These are phyloP conservation scores for Rhizomys pruinosus DNA, from an alignment of 2,113 vertebrate species.

Conservation along the genomic window DNA sequence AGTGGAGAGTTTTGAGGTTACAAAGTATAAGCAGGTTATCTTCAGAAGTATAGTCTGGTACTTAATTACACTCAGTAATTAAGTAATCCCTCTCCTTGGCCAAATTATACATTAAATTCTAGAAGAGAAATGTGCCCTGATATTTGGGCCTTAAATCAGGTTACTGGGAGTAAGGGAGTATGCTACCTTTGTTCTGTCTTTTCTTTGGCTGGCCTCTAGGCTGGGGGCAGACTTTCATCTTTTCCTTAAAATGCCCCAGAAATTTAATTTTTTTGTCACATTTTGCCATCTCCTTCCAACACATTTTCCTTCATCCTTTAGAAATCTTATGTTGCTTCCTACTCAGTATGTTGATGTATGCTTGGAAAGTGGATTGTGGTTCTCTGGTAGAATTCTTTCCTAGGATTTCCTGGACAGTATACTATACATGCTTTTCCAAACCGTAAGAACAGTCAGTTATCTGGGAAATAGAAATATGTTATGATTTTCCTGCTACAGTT, in stretches of 20 bases:
- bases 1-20: constrained; percentile 48
- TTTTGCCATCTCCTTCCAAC: not conserved
- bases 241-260: constrained; percentile 30
- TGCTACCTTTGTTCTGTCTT: not conserved
- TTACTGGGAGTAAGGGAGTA: not conserved
- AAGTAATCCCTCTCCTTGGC: constrained; percentile 35
- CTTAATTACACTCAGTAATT: constrained; percentile 53
- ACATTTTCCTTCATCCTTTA: not conserved
- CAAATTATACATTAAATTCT: constrained; percentile 58
- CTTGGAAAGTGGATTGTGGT: not conserved
- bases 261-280: not conserved
- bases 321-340: not conserved
- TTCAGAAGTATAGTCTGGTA: constrained; percentile 55
- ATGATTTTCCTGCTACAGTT: not conserved
- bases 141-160: not conserved
- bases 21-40: constrained; percentile 47
- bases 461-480: constrained; percentile 5
- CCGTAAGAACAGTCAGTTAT: not conserved
- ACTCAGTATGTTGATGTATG: not conserved
- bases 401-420: constrained; percentile 21
- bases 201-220: not conserved
- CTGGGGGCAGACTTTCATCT: not conserved
- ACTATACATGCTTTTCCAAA: constrained; percentile 10
- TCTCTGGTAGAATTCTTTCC: not conserved
- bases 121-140: constrained; percentile 19